phyloP scores from a whole-genome alignment of 2,888 invertebrate genomes.

The Hypselothyrea guttata region DNA sequence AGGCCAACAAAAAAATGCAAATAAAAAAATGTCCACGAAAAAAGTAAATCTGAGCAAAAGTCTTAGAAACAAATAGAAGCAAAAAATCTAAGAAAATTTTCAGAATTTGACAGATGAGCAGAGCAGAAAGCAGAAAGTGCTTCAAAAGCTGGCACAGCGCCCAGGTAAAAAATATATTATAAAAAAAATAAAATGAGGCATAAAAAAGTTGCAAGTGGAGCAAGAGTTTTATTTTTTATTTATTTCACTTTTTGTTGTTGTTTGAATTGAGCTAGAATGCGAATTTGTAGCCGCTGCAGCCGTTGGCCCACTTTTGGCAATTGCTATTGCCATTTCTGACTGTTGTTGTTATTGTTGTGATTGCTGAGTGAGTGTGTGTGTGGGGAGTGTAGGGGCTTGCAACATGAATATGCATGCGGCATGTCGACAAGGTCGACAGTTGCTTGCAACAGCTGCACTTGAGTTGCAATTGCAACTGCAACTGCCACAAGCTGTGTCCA shows the following conservation, averaged over 20 bases:
- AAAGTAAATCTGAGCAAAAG: no score
- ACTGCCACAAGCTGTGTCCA: slow-evolving; percentile 29
- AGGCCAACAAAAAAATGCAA: slow-evolving; percentile 7
- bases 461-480: slow-evolving; percentile 48
- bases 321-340: slow-evolving; percentile 20
- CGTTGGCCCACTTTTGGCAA: slow-evolving; percentile 57
- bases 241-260: slow-evolving; percentile 6
- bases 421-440: slow-evolving; percentile 54
- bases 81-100: slow-evolving; percentile 55
- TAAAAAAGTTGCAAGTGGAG: slow-evolving; percentile 23
- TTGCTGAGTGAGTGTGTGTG: slow-evolving; percentile 9
- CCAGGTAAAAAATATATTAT: slow-evolving; percentile 32
- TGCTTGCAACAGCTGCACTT: slow-evolving; percentile 72
- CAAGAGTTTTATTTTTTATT: slow-evolving; percentile 39
- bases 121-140: slow-evolving; percentile 13
- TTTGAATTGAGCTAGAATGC: slow-evolving; percentile 67
- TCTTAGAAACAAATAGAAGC: slow-evolving; percentile 13
- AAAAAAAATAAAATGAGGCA: not conserved
- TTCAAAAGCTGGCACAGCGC: slow-evolving; percentile 38
- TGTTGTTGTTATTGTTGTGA: slow-evolving; percentile 30
- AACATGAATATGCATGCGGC: slow-evolving; percentile 76
- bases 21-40: slow-evolving; percentile 15
- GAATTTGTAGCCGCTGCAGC: slow-evolving; percentile 38
- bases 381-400: slow-evolving; percentile 17
- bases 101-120: slow-evolving; percentile 72